Base-by-base conservation (phyloP, 2,113 vertebrate genomes). In the Clarias batrachus region DNA sequence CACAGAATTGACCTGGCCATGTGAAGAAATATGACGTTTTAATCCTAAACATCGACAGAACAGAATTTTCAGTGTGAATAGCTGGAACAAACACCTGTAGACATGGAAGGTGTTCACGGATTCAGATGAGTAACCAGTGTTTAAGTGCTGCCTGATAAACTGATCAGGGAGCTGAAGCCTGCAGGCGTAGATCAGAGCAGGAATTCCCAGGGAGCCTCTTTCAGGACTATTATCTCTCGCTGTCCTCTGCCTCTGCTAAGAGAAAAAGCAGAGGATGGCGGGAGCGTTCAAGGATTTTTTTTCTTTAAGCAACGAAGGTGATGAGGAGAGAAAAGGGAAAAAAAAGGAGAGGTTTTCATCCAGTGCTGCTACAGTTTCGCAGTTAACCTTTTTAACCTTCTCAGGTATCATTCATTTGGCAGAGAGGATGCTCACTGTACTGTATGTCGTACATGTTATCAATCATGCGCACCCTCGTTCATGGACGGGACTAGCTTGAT, bases 161-260 rank as follows among this genome's bases (percentile, higher is more conserved):
- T 81, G 85, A 30, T 80, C 60, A 59, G 77, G 23, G 78, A 65
- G 60, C 30, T 52, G 33, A 48, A 81, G 65, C 68, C 78, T 86
- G 85, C 85, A 81, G 85, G 85, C 81, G 78, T 59, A 73, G 66
- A 73, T 16, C 37, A 81, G 68, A 70, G 56, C 37, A 37, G n/a
- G 54, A 81, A 86, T 86, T 80, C 85, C 85, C 85, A 81, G 85
- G 52, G 78, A 86, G 85, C 66, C 65, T 68, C 85, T 81, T 86
- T 86, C 33, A 63, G 79, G 85, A 48, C 56, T 86, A 86, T 86
- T 82, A 74, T 81, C 85, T 82, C 63, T 86, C 78, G 30, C 76
- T 68, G 65, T 57, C 65, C 82, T 84, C 66, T 71, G 30, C 52
- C 63, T 85, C 77, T 71, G 54, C 85, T 57, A 54, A 60, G 65